These are phyloP conservation scores for Thaleichthys pacificus DNA, from an alignment of 2,797 vertebrate species.

Conservation along the genomic window DNA sequence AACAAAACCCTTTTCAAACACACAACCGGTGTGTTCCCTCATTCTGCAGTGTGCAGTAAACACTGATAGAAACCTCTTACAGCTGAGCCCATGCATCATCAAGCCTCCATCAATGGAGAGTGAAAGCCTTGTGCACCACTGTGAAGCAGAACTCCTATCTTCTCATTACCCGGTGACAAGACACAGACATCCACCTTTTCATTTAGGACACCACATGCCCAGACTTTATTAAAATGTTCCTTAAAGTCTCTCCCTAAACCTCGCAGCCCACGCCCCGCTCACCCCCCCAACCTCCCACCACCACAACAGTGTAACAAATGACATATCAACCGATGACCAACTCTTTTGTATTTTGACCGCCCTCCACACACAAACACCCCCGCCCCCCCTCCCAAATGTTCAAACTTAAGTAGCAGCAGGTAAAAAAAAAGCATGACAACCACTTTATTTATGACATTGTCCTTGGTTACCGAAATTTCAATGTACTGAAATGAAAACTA, in stretches of 20 bases:
- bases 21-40: constrained; percentile 75
- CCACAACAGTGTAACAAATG: constrained; percentile 80
- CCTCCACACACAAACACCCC: constrained; percentile 47
- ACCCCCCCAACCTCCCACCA: neutral
- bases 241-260: constrained; percentile 85
- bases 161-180: constrained; percentile 87
- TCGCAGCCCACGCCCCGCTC: constrained; percentile 51
- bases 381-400: constrained; percentile 78
- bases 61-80: constrained; percentile 86
- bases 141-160: constrained; percentile 85
- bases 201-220: constrained; percentile 80
- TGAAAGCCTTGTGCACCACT: constrained; percentile 75
- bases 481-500: constrained; percentile 97
- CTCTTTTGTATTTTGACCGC: constrained; percentile 76
- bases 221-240: constrained; percentile 82
- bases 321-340: constrained; percentile 91
- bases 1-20: constrained; percentile 77
- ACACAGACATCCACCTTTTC: constrained; percentile 90
- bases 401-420: constrained; percentile 87
- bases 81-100: constrained; percentile 82
- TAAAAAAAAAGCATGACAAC: constrained; percentile 82
- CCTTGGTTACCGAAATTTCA: constrained; percentile 95
- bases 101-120: constrained; percentile 67
- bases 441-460: constrained; percentile 94
- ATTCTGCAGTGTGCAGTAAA: constrained; percentile 78